A percentile compares a stretch with the other conserved stretches of the same genome.
These are phyloP conservation scores for Grus americana DNA, from an alignment of 2,113 vertebrate species.

Conservation along the genomic window DNA sequence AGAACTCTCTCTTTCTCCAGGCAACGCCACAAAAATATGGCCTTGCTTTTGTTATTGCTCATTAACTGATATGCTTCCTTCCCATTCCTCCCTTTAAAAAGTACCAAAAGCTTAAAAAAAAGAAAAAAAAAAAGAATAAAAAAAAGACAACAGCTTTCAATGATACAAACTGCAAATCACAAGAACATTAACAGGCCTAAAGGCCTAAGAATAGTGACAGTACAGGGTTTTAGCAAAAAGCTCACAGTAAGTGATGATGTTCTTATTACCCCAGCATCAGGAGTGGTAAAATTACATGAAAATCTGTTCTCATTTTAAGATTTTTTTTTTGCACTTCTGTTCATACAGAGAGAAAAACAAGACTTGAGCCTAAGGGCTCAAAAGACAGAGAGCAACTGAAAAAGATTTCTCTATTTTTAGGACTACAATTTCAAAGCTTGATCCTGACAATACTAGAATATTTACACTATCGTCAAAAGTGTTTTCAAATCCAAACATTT, in stretches of 20 bases:
- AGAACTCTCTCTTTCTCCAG: neutral
- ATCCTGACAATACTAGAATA: neutral
- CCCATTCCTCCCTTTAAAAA: neutral
- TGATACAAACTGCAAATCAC: neutral
- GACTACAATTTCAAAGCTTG: neutral
- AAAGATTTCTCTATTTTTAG: slow-evolving; percentile 45
- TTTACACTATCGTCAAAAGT: neutral
- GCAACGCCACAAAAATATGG: neutral
- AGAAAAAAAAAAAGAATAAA: neutral
- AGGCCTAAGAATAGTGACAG: neutral
- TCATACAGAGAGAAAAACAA: slow-evolving; percentile 38
- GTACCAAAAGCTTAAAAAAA: neutral
- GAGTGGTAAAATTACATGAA: slow-evolving; percentile 12
- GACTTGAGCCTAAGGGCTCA: slow-evolving; percentile 32
- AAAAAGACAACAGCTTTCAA: neutral
- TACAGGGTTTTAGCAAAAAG: neutral
- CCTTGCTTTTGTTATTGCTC: neutral
- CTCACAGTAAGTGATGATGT: neutral
- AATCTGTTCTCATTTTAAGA: slow-evolving; percentile 18
- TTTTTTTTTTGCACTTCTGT: neutral
- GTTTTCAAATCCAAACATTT: neutral
- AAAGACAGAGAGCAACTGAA: slow-evolving; percentile 10
- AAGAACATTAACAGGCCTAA: neutral
- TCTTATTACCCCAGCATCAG: slow-evolving; percentile 4
- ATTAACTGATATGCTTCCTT: neutral